Base-by-base conservation (phyloP, 2,113 vertebrate genomes). In the Bolborhynchus lineola region DNA sequence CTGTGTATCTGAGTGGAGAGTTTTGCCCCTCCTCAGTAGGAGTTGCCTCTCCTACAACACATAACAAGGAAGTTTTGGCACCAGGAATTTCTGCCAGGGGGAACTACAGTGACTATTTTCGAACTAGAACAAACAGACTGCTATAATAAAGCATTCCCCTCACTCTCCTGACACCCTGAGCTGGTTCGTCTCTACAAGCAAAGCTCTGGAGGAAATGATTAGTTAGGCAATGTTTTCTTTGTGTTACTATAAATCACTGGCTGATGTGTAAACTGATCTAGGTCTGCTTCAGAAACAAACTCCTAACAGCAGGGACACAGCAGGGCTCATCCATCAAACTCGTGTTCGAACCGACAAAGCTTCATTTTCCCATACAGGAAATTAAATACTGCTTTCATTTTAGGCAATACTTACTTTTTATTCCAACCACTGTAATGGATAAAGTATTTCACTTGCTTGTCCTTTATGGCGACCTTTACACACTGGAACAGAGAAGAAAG, bases 381-480 rank as follows among this genome's bases (percentile, higher is more conserved):
- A 21, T 12, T 19, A 79, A 92, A 75, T 11, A 28, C 33, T 82
- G 71, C 50, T 95, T 76, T 68, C 37, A 26, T 50, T 94, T 17
- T 20, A 53, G 17, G 69, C 64, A 91, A 90, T 87, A 99, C 99
- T 99, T 98, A 99, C 99, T 99, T 99, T 96, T 99, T 99, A 98
- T 99, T 99, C 99, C 99, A 99, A 60, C 99, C 99, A 94, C 99
- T 99, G 98, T 99, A 99, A 98, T 99, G 99, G 98, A 99, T 99
- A 44, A 99, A 99, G 98, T 99, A 99, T 96, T 99, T 99, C 97
- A 99, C 99, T 98, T 99, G 99, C 97, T 99, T 99, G 96, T 99
- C 99, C 98, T 99, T 99, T 98, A 99, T 99, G 97, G 98, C 99
- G 97, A 99, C 99, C 96, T 99, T 99, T 95, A 99, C 99, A 98